Conservation (phyloP, 2,888 invertebrate species). For the Latrodectus hesperus region DNA sequence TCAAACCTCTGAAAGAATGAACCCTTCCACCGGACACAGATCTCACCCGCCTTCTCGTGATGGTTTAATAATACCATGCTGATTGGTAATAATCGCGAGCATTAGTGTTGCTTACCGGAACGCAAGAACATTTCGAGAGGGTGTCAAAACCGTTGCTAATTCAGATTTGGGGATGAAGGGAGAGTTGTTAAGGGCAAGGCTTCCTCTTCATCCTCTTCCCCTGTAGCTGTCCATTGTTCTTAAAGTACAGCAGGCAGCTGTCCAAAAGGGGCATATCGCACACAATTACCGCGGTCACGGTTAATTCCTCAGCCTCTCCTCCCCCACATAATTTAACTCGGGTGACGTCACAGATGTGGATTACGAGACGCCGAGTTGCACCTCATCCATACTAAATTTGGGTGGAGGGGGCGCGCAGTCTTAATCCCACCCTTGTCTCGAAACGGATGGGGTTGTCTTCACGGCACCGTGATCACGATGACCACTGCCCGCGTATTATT, state of each 20-base stretch:
- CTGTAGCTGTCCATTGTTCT: constrained; percentile 50
- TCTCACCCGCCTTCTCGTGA: too few species aligned
- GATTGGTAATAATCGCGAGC: neutral
- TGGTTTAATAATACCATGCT: too few species aligned
- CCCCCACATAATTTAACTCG: constrained; percentile 33
- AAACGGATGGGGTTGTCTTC: constrained; percentile 18
- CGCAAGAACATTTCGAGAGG: constrained; percentile 2
- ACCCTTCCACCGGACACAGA: too few species aligned
- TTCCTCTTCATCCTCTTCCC: neutral
- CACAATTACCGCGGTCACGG: constrained; percentile 61
- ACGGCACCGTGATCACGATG: constrained; percentile 22
- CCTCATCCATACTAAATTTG: constrained; percentile 39
- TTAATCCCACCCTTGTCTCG: constrained; percentile 14
- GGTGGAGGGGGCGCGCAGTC: neutral
- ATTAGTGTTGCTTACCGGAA: neutral
- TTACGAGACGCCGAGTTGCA: constrained; percentile 25
- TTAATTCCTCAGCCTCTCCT: constrained; percentile 44
- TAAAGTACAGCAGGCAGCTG: constrained; percentile 37
- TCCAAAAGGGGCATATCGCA: constrained; percentile 46
- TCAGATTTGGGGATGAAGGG: neutral
- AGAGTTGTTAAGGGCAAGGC: neutral
- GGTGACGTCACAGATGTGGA: constrained; percentile 28
- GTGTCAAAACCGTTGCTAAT: constrained; percentile 25
- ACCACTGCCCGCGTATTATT: constrained; percentile 34
- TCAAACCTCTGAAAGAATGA: too few species aligned